Evolutionary conservation across 2,113 vertebrate species (phyloP).

Genomic region (Thinocorus orbignyianus): DNA sequence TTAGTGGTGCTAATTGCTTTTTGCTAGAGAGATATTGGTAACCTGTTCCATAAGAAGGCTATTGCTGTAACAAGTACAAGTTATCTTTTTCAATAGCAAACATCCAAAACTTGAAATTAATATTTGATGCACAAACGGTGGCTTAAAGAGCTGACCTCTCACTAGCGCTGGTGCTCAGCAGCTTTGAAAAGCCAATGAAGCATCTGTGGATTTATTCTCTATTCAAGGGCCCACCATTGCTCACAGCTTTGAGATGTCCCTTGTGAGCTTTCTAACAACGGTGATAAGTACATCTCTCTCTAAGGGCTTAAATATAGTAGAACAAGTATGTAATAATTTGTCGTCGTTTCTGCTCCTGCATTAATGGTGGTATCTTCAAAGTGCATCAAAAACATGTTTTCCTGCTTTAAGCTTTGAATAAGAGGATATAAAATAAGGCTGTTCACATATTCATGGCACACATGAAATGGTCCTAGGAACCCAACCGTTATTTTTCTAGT

Average conservation of each 20-base stretch:
- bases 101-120: not conserved
- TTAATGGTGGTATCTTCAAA: not conserved
- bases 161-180: fast-evolving
- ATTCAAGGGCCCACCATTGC: not conserved
- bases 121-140: not conserved
- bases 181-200: not conserved
- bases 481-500: not conserved
- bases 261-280: not conserved
- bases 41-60: not conserved
- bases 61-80: not conserved
- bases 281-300: not conserved
- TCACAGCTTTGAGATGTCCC: not conserved
- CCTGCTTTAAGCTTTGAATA: not conserved
- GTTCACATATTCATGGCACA: not conserved
- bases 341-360: not conserved
- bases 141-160: not conserved
- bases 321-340: not conserved
- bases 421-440: not conserved
- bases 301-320: not conserved
- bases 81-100: not conserved
- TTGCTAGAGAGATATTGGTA: not conserved
- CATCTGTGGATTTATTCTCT: not conserved
- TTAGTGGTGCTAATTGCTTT: not conserved
- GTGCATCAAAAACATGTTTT: not conserved
- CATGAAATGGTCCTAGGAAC: not conserved